A percentile compares a stretch with the other conserved stretches of the same genome.
Conservation (phyloP, 2,113 vertebrate species). For the Pseudopodoces humilis region DNA sequence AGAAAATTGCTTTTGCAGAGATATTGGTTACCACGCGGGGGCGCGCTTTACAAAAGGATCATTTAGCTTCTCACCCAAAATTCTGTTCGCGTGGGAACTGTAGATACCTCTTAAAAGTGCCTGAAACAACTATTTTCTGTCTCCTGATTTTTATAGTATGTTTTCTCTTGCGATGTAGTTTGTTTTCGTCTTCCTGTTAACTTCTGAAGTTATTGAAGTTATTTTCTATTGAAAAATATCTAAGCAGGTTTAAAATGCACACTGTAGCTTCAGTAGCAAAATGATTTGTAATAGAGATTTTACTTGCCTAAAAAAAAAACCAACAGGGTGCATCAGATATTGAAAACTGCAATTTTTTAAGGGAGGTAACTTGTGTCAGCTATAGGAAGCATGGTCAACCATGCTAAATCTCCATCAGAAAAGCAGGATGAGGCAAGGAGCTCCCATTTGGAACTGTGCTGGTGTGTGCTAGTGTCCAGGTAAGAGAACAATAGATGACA, state of each 20-base stretch:
- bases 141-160: neutral
- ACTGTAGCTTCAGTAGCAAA: neutral
- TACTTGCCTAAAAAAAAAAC: neutral
- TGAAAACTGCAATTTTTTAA: neutral
- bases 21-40: neutral
- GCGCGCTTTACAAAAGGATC: conserved; percentile 23
- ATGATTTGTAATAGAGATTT: neutral
- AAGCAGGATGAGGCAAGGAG: neutral
- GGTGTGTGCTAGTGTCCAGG: neutral
- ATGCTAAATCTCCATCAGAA: neutral
- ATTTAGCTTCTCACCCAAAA: neutral
- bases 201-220: neutral
- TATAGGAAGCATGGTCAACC: neutral
- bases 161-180: neutral
- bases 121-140: neutral
- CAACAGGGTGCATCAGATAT: neutral
- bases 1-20: neutral
- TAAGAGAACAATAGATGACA: neutral
- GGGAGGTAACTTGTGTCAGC: neutral
- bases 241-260: neutral
- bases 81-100: neutral
- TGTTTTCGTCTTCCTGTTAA: neutral
- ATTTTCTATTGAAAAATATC: neutral
- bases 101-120: neutral
- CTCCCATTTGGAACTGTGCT: neutral